A percentile compares a stretch with the other conserved stretches of the same genome.
phyloP scores from a whole-genome alignment of 2,113 vertebrate species.

The Mustelus asterias region DNA sequence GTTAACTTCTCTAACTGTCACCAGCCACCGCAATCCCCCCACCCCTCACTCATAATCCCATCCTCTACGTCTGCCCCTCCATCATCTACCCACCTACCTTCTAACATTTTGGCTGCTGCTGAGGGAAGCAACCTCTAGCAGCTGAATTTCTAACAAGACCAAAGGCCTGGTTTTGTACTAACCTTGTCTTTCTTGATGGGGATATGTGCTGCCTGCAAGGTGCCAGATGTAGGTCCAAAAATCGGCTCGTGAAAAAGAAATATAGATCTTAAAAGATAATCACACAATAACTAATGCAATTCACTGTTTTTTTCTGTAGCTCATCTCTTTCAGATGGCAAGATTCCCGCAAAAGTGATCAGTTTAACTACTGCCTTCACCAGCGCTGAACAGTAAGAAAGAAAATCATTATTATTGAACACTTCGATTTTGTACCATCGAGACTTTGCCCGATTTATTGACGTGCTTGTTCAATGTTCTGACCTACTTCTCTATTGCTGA shows the following conservation, averaged over 20 bases:
- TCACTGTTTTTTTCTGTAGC: not conserved
- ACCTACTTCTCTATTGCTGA: not conserved
- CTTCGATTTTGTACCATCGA: not conserved
- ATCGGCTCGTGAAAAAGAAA: no score
- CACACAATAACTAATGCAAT: not conserved
- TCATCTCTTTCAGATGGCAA: constrained; percentile 17
- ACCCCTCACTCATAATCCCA: not conserved
- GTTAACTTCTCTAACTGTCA: not conserved
- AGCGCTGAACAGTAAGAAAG: constrained; percentile 20
- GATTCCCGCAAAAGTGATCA: constrained; percentile 9
- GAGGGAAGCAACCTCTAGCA: not conserved
- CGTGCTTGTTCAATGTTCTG: not conserved
- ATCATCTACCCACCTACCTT: not conserved
- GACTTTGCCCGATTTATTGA: not conserved
- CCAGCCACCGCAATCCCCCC: no score
- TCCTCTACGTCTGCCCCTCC: not conserved
- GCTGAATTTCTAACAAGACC: not conserved
- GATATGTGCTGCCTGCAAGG: no score
- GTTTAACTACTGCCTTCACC: not conserved
- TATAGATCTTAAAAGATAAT: not conserved
- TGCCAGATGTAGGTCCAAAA: not conserved
- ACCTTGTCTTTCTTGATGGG: not conserved
- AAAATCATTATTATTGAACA: not conserved
- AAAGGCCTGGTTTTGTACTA: not conserved
- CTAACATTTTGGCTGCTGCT: not conserved